These are phyloP conservation scores for Drosophila falleni DNA, from an alignment of 2,888 invertebrate species.

Conservation along the genomic window DNA sequence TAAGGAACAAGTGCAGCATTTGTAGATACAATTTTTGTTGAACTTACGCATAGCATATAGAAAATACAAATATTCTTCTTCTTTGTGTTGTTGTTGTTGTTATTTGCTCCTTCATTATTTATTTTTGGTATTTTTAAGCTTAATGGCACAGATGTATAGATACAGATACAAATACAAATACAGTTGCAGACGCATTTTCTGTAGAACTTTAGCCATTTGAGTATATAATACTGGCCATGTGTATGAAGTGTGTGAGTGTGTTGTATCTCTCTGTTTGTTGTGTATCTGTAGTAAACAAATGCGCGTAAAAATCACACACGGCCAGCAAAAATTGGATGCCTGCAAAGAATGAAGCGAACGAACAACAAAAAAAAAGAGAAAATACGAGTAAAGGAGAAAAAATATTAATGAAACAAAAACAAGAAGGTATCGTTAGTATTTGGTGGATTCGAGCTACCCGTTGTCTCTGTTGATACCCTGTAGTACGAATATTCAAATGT, in stretches of 20 bases:
- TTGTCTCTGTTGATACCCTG: conserved; percentile 43
- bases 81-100: conserved; percentile 36
- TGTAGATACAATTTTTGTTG: conserved; percentile 47
- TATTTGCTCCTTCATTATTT: conserved; percentile 56
- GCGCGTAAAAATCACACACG: conserved; percentile 74
- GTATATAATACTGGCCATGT: conserved; percentile 38
- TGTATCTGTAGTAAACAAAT: conserved; percentile 77
- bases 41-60: conserved; percentile 1
- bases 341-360: conserved; percentile 31
- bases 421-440: conserved; percentile 39
- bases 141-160: conserved; percentile 44
- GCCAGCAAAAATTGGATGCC: conserved; percentile 59
- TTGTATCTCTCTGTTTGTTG: conserved; percentile 64
- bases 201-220: conserved; percentile 46
- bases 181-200: conserved; percentile 16
- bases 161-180: conserved; percentile 18
- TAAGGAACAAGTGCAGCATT: conserved; percentile 50
- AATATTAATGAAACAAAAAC: conserved; percentile 64
- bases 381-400: conserved; percentile 33
- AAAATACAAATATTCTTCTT: conserved; percentile 34
- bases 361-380: conserved; percentile 29
- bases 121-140: conserved; percentile 60
- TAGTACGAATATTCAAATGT: background rate
- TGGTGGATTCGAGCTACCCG: conserved; percentile 36
- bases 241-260: conserved; percentile 15